Base-by-base conservation (phyloP, 2,113 vertebrate species). In the Zosterops lateralis region DNA sequence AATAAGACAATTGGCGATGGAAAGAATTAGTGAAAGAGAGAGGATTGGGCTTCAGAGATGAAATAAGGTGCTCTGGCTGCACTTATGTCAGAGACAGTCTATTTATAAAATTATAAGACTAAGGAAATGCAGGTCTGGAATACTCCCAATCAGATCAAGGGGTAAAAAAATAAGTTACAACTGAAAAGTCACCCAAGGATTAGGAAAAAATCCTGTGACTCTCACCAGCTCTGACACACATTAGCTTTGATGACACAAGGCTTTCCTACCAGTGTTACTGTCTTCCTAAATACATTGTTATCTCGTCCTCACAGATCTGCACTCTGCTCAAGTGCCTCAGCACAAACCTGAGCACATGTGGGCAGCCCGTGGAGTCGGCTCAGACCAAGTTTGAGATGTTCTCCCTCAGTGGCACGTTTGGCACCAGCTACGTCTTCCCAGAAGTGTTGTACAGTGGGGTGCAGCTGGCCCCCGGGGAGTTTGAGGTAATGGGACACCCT, bases 401-500 rank as follows among this genome's bases (percentile, higher is more conserved):
- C 87, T 97, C 97, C 47, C 97, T 98, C 79, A 97, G 98, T 0
- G 98, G 98, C 65, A 98, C 96, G 0, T 98, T 98, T 65, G 75
- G 83, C 36, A 97, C 98, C n/a, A 96, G 65, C 48, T 94, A 96
- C 1, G 91, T 98, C 38, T 98, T 98, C 58, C 98, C 98, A 21
- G 97, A 98, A 77, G 97, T 98, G 57, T 16, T 60, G 68, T 71
- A 98, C 88, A 98, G 97, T 1, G 91, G 93, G 6, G 78, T 96
- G 84, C 90, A 96, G 51, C 95, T 57, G n/a, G 56, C 56, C n/a
- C 56, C 56, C 4, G n/a, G 57, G n/a, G 57, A 58, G 57, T 56
- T 56, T 7, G 5, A 56, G 54, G 54, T 56, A 56, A 56, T 14
- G 19, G 54, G 54, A 56, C 54, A 14, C 31, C 31, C 19, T 34